Conservation (phyloP, 2,888 invertebrate genomes). For the Hemicrepidius hirtus region DNA sequence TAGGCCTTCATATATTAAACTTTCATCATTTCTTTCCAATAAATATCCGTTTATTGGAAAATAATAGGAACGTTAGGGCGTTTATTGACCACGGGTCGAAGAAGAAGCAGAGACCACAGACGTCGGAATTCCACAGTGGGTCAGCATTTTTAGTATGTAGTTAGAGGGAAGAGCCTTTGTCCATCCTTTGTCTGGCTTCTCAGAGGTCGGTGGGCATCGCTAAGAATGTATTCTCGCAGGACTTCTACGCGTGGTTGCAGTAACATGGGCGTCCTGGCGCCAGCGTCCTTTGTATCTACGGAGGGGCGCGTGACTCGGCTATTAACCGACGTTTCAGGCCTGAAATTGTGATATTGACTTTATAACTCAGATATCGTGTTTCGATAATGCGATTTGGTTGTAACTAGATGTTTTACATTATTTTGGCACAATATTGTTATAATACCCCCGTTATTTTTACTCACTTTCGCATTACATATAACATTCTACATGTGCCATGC, state of each 20-base stretch:
- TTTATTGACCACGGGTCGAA: slow-evolving; percentile 15
- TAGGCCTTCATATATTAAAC: slow-evolving; percentile 6
- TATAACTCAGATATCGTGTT: slow-evolving; percentile 59
- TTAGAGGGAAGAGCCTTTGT: slow-evolving; percentile 7
- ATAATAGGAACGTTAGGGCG: slow-evolving; percentile 25
- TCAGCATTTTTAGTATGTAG: slow-evolving; percentile 18
- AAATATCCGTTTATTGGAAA: slow-evolving; percentile 30
- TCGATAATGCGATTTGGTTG: slow-evolving; percentile 58
- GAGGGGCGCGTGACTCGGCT: slow-evolving; percentile 63
- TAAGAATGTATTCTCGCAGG: slow-evolving; percentile 36
- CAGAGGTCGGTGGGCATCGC: slow-evolving; percentile 21
- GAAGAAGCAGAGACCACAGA: slow-evolving; percentile 1
- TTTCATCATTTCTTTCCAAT: slow-evolving; percentile 23
- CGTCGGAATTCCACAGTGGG: slow-evolving; percentile 27
- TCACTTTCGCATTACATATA: not conserved
- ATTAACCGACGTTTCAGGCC: slow-evolving; percentile 62
- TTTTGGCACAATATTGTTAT: slow-evolving; percentile 25
- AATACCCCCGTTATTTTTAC: not conserved
- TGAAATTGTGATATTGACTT: slow-evolving; percentile 59
- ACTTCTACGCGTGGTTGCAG: slow-evolving; percentile 52
- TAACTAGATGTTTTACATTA: slow-evolving; percentile 48
- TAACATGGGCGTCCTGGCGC: slow-evolving; percentile 57
- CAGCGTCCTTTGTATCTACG: slow-evolving; percentile 59
- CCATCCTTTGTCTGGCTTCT: slow-evolving; percentile 23
- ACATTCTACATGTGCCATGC: not conserved